Conservation (phyloP, 2,797 vertebrate species). For the Helicolenus hilgendorfi region DNA sequence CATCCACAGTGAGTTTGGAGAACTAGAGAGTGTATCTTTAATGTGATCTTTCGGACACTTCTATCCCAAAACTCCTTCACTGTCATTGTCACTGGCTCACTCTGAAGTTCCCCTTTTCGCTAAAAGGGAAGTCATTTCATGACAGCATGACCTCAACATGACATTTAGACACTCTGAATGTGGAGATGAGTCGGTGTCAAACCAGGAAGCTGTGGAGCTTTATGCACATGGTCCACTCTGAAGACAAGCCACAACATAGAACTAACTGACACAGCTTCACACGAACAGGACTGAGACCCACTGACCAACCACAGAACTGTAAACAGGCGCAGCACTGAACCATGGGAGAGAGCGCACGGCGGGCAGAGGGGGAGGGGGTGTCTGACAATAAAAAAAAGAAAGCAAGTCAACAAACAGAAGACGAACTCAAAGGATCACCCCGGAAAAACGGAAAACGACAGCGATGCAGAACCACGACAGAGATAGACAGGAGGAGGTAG, state of each 20-base stretch:
- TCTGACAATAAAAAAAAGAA: constrained; percentile 67
- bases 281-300: constrained; percentile 88
- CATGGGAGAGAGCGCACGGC: constrained; percentile 80
- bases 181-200: constrained; percentile 65
- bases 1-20: not conserved
- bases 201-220: constrained; percentile 75
- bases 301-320: constrained; percentile 84
- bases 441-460: constrained; percentile 56
- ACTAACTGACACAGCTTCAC: constrained; percentile 87
- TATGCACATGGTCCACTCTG: constrained; percentile 80
- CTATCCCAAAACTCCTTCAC: not conserved
- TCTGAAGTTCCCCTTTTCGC: not conserved
- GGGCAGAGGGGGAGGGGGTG: constrained; percentile 55
- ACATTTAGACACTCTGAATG: constrained; percentile 53
- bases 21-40: not conserved
- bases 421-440: constrained; percentile 80
- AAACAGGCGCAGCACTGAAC: constrained; percentile 82
- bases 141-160: constrained; percentile 30
- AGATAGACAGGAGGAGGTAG: constrained; percentile 69
- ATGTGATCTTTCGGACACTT: not conserved
- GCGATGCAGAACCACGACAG: constrained; percentile 85
- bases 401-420: constrained; percentile 79
- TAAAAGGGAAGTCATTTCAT: constrained; percentile 14
- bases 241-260: constrained; percentile 84
- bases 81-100: not conserved